phyloP scores from a whole-genome alignment of 1,140 invertebrate genomes.

The Dendrolimus kikuchii region DNA sequence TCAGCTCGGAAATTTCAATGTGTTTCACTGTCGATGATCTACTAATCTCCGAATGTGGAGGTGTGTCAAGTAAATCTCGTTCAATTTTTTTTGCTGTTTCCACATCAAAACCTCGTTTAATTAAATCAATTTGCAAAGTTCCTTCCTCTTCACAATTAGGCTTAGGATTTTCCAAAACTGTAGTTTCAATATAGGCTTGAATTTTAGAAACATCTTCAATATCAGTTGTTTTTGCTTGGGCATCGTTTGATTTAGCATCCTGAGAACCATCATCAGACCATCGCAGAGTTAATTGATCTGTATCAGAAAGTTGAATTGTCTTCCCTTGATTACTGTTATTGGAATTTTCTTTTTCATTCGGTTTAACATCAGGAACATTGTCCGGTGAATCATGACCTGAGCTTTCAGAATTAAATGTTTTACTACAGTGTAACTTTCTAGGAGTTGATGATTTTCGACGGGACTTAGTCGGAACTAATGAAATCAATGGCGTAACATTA shows the following conservation, averaged over 20 bases:
- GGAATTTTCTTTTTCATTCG: constrained; percentile 3
- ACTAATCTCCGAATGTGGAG: constrained; percentile 7
- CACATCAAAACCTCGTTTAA: constrained; percentile 55
- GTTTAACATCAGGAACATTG: constrained; percentile 14
- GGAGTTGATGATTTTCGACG: constrained; percentile 60
- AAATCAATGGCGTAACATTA: constrained; percentile 14
- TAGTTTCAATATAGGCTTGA: constrained; percentile 47
- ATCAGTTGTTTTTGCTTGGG: constrained; percentile 20
- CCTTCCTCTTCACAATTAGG: constrained; percentile 17
- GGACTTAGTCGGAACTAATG: constrained; percentile 43
- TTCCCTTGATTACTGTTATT: constrained; percentile 14
- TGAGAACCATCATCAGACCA: constrained; percentile 57
- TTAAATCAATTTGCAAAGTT: constrained; percentile 47
- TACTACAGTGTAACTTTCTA: constrained; percentile 53
- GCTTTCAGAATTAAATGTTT: constrained; percentile 43
- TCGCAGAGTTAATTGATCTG: constrained; percentile 31
- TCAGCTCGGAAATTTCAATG: constrained; percentile 1
- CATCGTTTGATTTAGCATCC: constrained; percentile 30
- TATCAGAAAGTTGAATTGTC: constrained; percentile 36
- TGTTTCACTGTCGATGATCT: not conserved
- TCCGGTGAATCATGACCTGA: constrained; percentile 33
- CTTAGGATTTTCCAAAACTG: constrained; percentile 6
- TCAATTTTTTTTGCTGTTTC: constrained; percentile 62
- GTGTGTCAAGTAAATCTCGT: constrained; percentile 46
- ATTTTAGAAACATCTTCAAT: constrained; percentile 53